These are phyloP conservation scores for Taxidea taxus DNA, from an alignment of 2,113 vertebrate genomes.

Conservation along the genomic window DNA sequence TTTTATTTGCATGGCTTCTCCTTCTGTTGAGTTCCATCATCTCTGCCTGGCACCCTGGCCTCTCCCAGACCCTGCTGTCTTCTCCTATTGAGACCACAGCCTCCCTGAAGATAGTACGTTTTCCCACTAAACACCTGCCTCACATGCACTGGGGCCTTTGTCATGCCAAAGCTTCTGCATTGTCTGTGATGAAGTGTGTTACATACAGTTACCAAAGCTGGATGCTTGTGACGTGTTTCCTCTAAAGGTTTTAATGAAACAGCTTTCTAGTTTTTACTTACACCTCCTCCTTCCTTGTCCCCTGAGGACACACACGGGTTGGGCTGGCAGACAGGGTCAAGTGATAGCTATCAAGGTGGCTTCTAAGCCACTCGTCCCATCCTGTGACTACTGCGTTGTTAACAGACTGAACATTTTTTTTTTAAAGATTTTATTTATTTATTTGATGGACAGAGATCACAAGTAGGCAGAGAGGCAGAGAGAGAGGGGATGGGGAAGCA, in stretches of 20 bases:
- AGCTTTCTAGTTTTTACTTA: background rate
- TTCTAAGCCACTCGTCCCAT: background rate
- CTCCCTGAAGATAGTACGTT: too few species aligned
- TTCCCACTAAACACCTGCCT: background rate
- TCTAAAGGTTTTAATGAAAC: background rate
- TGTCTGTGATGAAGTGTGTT: background rate
- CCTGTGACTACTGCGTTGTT: background rate
- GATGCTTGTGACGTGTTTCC: background rate
- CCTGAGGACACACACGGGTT: background rate
- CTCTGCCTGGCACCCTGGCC: background rate
- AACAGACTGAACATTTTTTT: background rate
- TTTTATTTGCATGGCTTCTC: background rate
- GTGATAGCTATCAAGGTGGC: background rate
- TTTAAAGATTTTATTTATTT: too few species aligned
- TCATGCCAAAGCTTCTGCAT: rapidly evolving
- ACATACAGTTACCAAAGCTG: background rate
- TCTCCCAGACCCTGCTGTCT: background rate
- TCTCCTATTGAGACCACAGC: background rate
- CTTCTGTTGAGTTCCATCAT: background rate
- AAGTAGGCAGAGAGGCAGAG: too few species aligned
- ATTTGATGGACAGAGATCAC: too few species aligned
- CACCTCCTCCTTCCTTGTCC: background rate
- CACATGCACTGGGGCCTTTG: background rate
- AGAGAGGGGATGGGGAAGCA: too few species aligned
- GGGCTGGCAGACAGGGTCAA: background rate